These are phyloP conservation scores for Ammodytes marinus DNA, from an alignment of 2,113 vertebrate genomes.

Conservation along the genomic window DNA sequence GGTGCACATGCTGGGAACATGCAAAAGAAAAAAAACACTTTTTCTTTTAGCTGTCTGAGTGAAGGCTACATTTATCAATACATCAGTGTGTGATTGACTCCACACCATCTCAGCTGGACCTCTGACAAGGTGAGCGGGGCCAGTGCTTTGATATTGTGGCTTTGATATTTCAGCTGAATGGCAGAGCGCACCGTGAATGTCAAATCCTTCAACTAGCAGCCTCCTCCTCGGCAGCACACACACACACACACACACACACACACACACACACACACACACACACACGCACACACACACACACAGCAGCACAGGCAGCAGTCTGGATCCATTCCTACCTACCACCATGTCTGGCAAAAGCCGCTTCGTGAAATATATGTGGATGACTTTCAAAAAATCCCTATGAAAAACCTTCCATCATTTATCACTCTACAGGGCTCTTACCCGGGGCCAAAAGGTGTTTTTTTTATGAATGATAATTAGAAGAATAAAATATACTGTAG, in stretches of 20 bases:
- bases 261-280: no score
- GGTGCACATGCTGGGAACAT: conserved; percentile 46
- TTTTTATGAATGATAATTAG: not conserved
- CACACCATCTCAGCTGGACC: conserved; percentile 28
- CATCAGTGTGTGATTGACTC: conserved; percentile 48
- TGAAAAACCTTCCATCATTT: not conserved
- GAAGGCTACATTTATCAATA: conserved; percentile 53
- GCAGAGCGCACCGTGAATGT: conserved; percentile 33
- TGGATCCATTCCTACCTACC: not conserved
- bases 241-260: no score
- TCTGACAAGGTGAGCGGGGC: conserved; percentile 44
- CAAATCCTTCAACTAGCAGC: conserved; percentile 36
- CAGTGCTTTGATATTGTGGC: conserved; percentile 48
- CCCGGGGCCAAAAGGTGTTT: not conserved
- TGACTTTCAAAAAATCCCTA: no score
- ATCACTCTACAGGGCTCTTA: not conserved
- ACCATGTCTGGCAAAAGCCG: not conserved
- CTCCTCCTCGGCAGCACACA: not conserved
- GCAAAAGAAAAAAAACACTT: conserved; percentile 5
- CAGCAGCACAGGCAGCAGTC: not conserved
- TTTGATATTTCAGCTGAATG: conserved; percentile 69
- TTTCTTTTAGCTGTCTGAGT: conserved; percentile 40
- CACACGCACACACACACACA: no score
- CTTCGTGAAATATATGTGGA: no score
- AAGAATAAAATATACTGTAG: conserved; percentile 9